phyloP scores from a whole-genome alignment of 2,797 vertebrate species.

The Brachymystax lenok region DNA sequence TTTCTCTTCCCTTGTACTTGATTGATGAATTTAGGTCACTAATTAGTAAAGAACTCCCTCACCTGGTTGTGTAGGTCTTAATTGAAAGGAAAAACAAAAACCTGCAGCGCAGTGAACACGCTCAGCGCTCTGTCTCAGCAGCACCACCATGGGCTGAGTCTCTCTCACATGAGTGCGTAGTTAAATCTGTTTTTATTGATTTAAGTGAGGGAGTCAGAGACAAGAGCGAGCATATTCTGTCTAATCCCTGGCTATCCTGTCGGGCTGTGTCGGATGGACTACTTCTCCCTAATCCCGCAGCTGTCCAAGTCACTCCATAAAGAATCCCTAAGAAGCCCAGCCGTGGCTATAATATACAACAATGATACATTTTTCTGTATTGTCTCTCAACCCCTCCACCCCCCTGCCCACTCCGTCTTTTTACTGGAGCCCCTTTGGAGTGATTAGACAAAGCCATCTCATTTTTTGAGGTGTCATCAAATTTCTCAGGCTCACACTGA shows the following conservation, averaged over 20 bases:
- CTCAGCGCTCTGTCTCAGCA: conserved; percentile 14
- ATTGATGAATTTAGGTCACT: too few species aligned
- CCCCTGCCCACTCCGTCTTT: conserved; percentile 41
- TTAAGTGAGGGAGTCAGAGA: conserved; percentile 55
- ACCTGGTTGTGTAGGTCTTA: neutral
- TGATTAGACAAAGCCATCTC: conserved; percentile 71
- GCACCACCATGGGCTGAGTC: neutral
- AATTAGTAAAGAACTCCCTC: conserved; percentile 28
- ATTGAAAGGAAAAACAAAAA: too few species aligned
- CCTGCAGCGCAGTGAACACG: neutral
- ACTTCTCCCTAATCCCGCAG: conserved; percentile 65
- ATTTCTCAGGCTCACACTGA: conserved; percentile 32
- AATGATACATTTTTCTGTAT: conserved; percentile 37
- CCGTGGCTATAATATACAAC: conserved; percentile 55
- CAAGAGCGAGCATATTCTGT: conserved; percentile 57
- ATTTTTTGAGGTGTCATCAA: conserved; percentile 68
- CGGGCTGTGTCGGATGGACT: conserved; percentile 53
- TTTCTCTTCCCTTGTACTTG: too few species aligned
- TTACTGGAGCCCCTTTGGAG: conserved; percentile 60
- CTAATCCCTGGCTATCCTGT: conserved; percentile 68
- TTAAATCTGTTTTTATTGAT: conserved; percentile 63
- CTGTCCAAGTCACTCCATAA: conserved; percentile 69
- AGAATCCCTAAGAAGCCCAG: conserved; percentile 47
- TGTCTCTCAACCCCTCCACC: conserved; percentile 41
- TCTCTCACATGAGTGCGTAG: conserved; percentile 14